Evolutionary conservation across 2,888 invertebrate genomes (phyloP).

Genomic region (Neoitamus cyanurus): DNA sequence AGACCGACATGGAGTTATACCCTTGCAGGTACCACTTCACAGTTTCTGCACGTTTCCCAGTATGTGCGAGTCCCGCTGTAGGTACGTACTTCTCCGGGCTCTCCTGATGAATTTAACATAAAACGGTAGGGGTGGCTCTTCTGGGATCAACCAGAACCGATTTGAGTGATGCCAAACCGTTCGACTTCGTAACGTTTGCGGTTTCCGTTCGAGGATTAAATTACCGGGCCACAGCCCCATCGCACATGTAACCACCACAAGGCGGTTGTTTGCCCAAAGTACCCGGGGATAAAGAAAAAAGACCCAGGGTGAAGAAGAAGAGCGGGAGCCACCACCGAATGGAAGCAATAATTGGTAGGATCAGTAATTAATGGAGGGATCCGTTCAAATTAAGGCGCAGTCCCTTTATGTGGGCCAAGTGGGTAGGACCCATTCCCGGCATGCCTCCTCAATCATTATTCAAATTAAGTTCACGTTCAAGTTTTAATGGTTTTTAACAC

Average conservation of each 20-base stretch:
- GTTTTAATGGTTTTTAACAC: slow-evolving; percentile 43
- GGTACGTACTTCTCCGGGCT: background rate
- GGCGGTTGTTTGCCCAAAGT: background rate
- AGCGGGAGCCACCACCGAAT: background rate
- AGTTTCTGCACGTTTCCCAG: background rate
- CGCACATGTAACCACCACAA: background rate
- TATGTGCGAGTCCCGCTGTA: background rate
- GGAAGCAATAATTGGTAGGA: slow-evolving; percentile 43
- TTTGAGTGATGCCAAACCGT: background rate
- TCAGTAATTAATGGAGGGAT: slow-evolving; percentile 47
- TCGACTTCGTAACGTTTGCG: background rate
- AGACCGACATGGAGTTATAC: background rate
- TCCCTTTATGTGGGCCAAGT: slow-evolving; percentile 37
- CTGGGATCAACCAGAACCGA: background rate
- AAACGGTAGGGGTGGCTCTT: background rate
- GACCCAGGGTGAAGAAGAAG: background rate
- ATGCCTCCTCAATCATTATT: slow-evolving; percentile 30
- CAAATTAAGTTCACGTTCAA: slow-evolving; percentile 42
- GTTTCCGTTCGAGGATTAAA: background rate
- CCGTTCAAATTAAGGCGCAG: slow-evolving; percentile 31
- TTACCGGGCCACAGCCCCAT: background rate
- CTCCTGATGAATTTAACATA: background rate
- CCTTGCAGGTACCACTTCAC: background rate
- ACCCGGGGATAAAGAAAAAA: background rate
- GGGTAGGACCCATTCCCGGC: background rate